Percentiles rank a stretch among this genome's conserved stretches.
phyloP scores from a whole-genome alignment of 2,888 invertebrate genomes.

The Hypomecis atomaria region DNA sequence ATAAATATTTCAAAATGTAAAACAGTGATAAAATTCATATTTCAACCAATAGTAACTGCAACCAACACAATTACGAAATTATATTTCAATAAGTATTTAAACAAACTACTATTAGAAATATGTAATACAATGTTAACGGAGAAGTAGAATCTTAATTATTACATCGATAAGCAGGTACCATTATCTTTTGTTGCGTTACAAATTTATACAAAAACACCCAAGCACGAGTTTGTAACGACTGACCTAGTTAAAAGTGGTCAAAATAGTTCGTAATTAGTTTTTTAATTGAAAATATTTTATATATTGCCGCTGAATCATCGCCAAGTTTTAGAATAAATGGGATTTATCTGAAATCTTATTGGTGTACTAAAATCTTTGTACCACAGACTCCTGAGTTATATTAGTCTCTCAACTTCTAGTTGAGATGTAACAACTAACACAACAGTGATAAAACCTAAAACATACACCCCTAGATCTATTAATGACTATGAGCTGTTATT shows the following conservation, averaged over 20 bases:
- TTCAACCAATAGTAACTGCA: slow-evolving; percentile 78
- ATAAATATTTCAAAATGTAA: slow-evolving; percentile 86
- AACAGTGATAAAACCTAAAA: no score
- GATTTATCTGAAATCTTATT: no score
- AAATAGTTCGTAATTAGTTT: slow-evolving; percentile 3
- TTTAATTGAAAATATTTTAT: no score
- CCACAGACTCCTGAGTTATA: no score
- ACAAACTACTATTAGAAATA: slow-evolving; percentile 47
- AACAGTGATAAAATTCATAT: slow-evolving; percentile 85
- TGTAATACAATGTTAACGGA: slow-evolving; percentile 44
- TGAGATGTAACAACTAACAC: no score
- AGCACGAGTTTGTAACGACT: slow-evolving; percentile 20
- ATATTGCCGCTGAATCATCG: no score
- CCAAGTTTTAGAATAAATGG: background rate
- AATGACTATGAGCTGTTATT: no score
- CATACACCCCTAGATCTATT: no score
- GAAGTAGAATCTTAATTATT: slow-evolving; percentile 51
- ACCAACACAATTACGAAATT: slow-evolving; percentile 75
- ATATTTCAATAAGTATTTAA: slow-evolving; percentile 65
- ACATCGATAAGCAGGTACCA: slow-evolving; percentile 77
- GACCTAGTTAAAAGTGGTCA: background rate
- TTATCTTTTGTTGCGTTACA: slow-evolving; percentile 62
- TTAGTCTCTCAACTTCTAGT: no score
- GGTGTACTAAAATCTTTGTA: no score
- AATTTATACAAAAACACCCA: slow-evolving; percentile 22